phyloP scores from a whole-genome alignment of 35 echinoderm and acorn worm genomes.

The Heliocidaris tuberculata region DNA sequence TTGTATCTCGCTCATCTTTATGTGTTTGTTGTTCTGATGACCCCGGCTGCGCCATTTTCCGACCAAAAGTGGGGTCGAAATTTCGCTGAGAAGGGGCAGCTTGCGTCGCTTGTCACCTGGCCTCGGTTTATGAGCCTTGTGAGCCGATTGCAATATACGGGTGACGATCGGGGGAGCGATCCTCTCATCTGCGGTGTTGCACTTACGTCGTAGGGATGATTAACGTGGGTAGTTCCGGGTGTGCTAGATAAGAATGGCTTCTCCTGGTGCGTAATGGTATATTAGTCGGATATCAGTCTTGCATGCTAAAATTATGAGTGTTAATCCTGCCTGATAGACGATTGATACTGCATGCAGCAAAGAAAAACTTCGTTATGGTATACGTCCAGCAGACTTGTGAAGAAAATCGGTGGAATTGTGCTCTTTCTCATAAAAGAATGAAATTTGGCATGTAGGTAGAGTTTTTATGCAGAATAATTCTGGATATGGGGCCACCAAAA shows the following conservation, averaged over 20 bases:
- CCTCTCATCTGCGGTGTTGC: neutral
- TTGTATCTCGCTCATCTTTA: slow-evolving; percentile 27
- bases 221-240: slow-evolving; percentile 49
- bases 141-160: neutral
- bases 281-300: neutral
- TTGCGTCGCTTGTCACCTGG: slow-evolving; percentile 4
- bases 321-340: neutral
- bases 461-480: no score
- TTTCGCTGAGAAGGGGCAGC: slow-evolving; percentile 24
- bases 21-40: slow-evolving; percentile 36
- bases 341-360: no score
- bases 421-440: no score
- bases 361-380: no score
- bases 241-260: slow-evolving; percentile 33
- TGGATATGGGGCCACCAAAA: no score
- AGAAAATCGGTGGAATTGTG: no score
- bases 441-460: no score
- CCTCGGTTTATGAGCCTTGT: slow-evolving; percentile 30
- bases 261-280: neutral
- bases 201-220: neutral
- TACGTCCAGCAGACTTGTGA: no score
- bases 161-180: neutral
- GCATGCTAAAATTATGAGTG: neutral
- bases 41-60: slow-evolving; percentile 51
- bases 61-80: slow-evolving; percentile 48